phyloP scores from a whole-genome alignment of 2,797 vertebrate species.

The Danio tinwini region DNA sequence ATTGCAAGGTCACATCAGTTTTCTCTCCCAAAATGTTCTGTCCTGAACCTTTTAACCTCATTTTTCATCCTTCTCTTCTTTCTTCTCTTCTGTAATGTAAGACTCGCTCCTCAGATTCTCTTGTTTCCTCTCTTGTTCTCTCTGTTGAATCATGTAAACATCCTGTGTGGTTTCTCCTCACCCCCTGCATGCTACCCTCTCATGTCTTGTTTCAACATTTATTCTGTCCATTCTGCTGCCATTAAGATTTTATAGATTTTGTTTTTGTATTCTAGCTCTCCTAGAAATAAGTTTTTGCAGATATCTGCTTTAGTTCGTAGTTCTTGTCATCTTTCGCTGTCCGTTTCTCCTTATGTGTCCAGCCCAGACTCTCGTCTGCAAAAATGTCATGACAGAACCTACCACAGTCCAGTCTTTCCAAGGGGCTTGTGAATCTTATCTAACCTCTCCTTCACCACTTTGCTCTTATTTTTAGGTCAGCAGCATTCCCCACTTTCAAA shows the following conservation, averaged over 20 bases:
- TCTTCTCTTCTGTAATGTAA: slow-evolving; percentile 50
- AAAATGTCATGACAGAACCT: slow-evolving; percentile 68
- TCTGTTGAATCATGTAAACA: slow-evolving; percentile 43
- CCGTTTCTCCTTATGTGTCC: slow-evolving; percentile 58
- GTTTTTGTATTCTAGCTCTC: background rate
- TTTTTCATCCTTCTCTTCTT: slow-evolving; percentile 36
- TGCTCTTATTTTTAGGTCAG: background rate
- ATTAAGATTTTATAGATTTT: slow-evolving; percentile 41
- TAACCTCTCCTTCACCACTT: slow-evolving; percentile 30
- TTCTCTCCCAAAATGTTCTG: slow-evolving; percentile 31
- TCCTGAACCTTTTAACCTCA: slow-evolving; percentile 29
- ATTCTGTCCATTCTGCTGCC: slow-evolving; percentile 8
- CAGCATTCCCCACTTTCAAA: background rate
- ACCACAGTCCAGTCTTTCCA: slow-evolving; percentile 63
- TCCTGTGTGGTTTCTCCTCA: slow-evolving; percentile 32
- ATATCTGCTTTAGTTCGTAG: slow-evolving; percentile 11
- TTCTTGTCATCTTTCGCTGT: slow-evolving; percentile 60
- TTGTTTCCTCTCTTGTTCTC: slow-evolving; percentile 45
- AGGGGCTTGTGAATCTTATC: slow-evolving; percentile 48
- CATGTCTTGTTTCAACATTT: slow-evolving; percentile 19
- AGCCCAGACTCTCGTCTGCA: slow-evolving; percentile 63
- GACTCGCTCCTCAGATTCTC: slow-evolving; percentile 51
- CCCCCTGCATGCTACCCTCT: slow-evolving; percentile 22
- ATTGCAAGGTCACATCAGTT: background rate
- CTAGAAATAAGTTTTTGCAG: background rate